These are phyloP conservation scores for Oligia latruncula DNA, from an alignment of 2,888 invertebrate species.

Conservation along the genomic window DNA sequence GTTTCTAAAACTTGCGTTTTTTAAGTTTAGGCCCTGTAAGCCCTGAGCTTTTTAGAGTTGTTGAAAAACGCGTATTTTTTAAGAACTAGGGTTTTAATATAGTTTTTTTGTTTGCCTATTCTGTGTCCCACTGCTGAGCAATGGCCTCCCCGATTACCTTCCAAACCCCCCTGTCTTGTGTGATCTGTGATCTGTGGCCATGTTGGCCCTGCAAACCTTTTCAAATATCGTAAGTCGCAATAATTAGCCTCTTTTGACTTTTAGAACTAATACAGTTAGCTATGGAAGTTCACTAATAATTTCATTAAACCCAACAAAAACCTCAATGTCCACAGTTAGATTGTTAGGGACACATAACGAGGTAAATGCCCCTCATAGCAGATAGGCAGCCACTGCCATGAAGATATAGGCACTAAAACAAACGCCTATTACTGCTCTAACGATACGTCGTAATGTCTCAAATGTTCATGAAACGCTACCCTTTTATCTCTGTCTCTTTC, in stretches of 20 bases:
- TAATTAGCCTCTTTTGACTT: not conserved
- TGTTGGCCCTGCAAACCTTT: not conserved
- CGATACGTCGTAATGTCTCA: conserved; percentile 66
- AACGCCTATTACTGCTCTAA: conserved; percentile 67
- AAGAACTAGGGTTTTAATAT: not conserved
- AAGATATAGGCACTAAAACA: conserved; percentile 65
- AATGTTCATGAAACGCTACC: conserved; percentile 63
- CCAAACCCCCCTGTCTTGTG: not conserved
- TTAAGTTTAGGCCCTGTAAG: too few relatives aligned
- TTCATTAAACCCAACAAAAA: not conserved
- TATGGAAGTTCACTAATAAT: not conserved
- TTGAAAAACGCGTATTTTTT: not conserved
- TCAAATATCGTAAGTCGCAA: not conserved
- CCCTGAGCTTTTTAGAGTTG: not conserved
- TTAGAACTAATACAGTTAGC: not conserved
- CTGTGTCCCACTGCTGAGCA: fast-evolving
- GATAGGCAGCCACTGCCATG: conserved; percentile 54
- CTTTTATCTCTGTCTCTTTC: conserved; percentile 59
- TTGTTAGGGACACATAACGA: conserved; percentile 41
- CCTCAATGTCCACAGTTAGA: conserved; percentile 29
- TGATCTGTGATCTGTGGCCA: not conserved
- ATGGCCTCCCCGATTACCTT: fast-evolving
- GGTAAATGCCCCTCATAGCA: conserved; percentile 48
- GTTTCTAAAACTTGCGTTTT: too few relatives aligned
- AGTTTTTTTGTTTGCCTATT: not conserved